phyloP scores from a whole-genome alignment of 1,140 invertebrate genomes.

The Zaprionus inermis region DNA sequence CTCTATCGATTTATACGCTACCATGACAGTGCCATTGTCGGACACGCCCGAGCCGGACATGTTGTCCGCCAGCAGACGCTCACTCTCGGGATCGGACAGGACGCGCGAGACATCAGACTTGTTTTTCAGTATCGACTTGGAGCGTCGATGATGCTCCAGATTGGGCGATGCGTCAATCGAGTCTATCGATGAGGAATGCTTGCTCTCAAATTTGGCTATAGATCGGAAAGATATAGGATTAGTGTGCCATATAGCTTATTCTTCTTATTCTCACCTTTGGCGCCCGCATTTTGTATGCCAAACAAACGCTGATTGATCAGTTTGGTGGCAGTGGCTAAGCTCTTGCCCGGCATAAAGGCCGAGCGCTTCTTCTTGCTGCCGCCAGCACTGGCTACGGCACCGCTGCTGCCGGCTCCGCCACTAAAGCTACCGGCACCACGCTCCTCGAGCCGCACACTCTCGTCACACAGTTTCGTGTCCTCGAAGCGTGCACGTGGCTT shows the following conservation, averaged over 20 bases:
- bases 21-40: slow-evolving; percentile 85
- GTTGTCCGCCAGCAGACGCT: slow-evolving; percentile 90
- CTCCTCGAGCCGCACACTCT: slow-evolving; percentile 83
- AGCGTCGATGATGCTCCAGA: slow-evolving; percentile 87
- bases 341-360: slow-evolving; percentile 87
- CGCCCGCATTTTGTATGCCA: slow-evolving; percentile 86
- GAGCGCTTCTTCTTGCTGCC: slow-evolving; percentile 84
- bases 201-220: slow-evolving; percentile 85
- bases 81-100: slow-evolving; percentile 89
- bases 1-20: slow-evolving; percentile 12
- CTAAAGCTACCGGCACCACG: slow-evolving; percentile 7
- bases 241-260: not conserved
- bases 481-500: slow-evolving; percentile 78
- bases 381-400: slow-evolving; percentile 23
- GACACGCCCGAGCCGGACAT: slow-evolving; percentile 85
- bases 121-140: slow-evolving; percentile 92
- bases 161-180: slow-evolving; percentile 89
- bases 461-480: slow-evolving; percentile 85
- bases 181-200: slow-evolving; percentile 89
- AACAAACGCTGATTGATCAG: slow-evolving; percentile 91
- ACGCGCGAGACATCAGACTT: slow-evolving; percentile 86
- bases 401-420: slow-evolving; percentile 2
- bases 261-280: slow-evolving; percentile 82
- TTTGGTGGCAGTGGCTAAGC: slow-evolving; percentile 89
- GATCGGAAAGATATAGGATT: not conserved